Conservation (phyloP, 2,113 vertebrate genomes). For the Pterocles burchelli region DNA sequence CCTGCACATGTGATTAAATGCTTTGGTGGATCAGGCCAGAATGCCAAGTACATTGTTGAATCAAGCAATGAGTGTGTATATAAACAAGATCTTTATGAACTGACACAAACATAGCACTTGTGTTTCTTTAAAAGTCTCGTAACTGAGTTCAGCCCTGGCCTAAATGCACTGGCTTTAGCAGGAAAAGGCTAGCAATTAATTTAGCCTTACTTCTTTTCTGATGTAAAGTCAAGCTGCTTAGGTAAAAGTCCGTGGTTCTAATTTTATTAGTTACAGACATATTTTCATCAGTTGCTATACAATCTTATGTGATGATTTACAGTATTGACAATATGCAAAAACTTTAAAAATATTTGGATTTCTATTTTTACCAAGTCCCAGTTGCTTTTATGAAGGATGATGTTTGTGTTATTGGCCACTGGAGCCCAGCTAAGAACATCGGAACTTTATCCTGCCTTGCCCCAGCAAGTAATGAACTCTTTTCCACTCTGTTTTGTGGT, state of each 20-base stretch:
- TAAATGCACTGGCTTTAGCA: background rate
- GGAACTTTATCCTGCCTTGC: background rate
- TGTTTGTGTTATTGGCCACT: background rate
- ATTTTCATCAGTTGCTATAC: background rate
- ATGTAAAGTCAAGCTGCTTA: background rate
- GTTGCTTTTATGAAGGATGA: background rate
- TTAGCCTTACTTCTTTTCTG: background rate
- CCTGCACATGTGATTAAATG: conserved; percentile 26
- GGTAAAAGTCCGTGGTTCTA: background rate
- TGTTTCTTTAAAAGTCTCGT: background rate
- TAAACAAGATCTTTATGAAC: conserved; percentile 11
- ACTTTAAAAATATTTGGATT: background rate
- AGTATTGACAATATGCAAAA: background rate
- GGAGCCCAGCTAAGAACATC: background rate
- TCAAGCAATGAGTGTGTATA: background rate
- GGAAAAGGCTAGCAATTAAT: background rate
- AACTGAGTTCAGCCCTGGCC: background rate
- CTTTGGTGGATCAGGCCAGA: conserved; percentile 9
- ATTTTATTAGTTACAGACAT: background rate
- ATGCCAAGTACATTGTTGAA: background rate
- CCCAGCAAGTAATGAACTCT: conserved; percentile 5
- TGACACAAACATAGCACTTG: background rate
- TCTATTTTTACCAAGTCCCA: background rate
- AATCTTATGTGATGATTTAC: background rate
- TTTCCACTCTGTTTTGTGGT: background rate